phyloP scores from a whole-genome alignment of 2,888 invertebrate genomes.

The Ochlodes sylvanus region DNA sequence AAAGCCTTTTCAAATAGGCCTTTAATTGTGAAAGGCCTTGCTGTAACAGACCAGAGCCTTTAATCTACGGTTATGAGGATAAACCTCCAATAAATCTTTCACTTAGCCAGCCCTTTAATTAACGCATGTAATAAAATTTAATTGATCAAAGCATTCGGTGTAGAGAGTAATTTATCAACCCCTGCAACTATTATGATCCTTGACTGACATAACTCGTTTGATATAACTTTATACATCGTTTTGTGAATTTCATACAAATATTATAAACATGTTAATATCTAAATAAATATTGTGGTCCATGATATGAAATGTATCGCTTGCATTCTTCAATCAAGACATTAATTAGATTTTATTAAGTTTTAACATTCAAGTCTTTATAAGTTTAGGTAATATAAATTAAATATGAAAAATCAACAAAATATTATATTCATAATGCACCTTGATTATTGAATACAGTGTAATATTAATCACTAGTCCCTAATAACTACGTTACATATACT shows the following conservation, averaged over 20 bases:
- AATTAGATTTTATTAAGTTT: too few relatives aligned
- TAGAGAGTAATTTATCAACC: conserved; percentile 58
- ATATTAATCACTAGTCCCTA: background rate
- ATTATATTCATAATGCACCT: too few relatives aligned
- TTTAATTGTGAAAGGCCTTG: conserved; percentile 58
- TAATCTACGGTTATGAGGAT: conserved; percentile 81
- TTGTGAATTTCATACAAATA: background rate
- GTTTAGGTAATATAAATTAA: too few relatives aligned
- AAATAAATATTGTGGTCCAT: too few relatives aligned
- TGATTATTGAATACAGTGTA: background rate
- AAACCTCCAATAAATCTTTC: conserved; percentile 83
- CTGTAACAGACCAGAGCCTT: conserved; percentile 57
- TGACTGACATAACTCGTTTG: conserved; percentile 23
- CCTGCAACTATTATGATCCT: conserved; percentile 45
- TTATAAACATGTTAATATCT: background rate
- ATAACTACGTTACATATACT: conserved; percentile 52
- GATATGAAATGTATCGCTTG: too few relatives aligned
- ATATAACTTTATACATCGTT: background rate
- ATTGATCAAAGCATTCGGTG: conserved; percentile 78
- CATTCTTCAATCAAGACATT: too few relatives aligned
- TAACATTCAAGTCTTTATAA: too few relatives aligned
- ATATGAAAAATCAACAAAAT: too few relatives aligned
- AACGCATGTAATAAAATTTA: conserved; percentile 80
- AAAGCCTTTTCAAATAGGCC: conserved; percentile 48
- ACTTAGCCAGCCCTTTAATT: conserved; percentile 78